Evolutionary conservation across 2,888 invertebrate genomes (phyloP), one percentile per base, ranked within the genome.

Genomic region (Drosophila macrospina): DNA sequence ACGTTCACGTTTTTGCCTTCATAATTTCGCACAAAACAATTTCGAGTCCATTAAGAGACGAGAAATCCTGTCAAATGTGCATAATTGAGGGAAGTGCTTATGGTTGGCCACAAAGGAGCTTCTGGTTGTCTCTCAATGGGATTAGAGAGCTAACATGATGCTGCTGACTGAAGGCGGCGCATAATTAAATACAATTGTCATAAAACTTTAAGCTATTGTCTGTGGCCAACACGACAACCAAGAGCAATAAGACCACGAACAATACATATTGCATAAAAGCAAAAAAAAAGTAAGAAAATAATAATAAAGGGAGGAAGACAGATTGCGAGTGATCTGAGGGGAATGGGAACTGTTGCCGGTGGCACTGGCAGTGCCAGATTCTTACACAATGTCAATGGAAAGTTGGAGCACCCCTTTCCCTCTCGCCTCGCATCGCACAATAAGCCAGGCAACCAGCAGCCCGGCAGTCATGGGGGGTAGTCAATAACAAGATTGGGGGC

Each of bases 121-220:
- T 51, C 48, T 52, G 60, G 34, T 30, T 36, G 39, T 41, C 37
- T 28, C 32, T 20, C 42, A n/a, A 1, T 20, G 55, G 55, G 37
- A 72, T 64, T 60, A 56, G 42, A 26, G 44, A 34, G 55, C 52
- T 32, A 54, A 54, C 52, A 54, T 41, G 39, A 20, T 45, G 56
- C 6, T 20, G 39, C 20, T n/a, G 55, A 54, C 42, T 59, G 42
- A 63, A 57, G 47, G 54, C 74, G 67, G 56, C 66, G 88, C 84
- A 88, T 82, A 88, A 82, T 88, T 88, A 88, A 80, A 84, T 86
- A 70, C 68, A 88, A 86, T 79, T 86, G 84, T 72, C 72, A 69
- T 65, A 83, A 68, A 83, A 69, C 86, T 86, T 80, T 42, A 70
- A 73, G 87, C 89, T 70, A 67, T 88, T 88, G 87, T 88, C 70